Evolutionary conservation across 2,888 invertebrate genomes (phyloP).

Genomic region (Apeira syringaria): DNA sequence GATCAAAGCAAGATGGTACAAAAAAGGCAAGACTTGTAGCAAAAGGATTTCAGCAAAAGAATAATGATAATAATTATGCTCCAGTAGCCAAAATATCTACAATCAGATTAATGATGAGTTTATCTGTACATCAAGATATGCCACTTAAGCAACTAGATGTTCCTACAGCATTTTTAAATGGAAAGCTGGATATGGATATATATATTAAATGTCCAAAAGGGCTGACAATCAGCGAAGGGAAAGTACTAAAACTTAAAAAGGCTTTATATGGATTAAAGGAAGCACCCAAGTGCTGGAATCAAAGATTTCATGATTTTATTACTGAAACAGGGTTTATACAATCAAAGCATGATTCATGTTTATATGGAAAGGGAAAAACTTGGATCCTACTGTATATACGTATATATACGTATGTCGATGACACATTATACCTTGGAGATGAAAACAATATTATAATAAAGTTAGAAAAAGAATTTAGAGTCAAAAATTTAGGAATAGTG

Average conservation of each 20-base stretch:
- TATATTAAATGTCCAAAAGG: neutral
- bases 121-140: too few relatives aligned
- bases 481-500: neutral
- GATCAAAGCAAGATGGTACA: too few relatives aligned
- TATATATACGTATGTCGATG: conserved; percentile 4
- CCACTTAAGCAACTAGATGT: neutral
- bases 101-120: too few relatives aligned
- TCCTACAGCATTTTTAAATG: neutral
- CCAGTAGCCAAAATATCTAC: too few relatives aligned
- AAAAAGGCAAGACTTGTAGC: too few relatives aligned
- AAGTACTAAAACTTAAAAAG: neutral
- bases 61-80: too few relatives aligned
- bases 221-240: neutral
- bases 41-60: too few relatives aligned
- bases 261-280: too few relatives aligned
- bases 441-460: neutral
- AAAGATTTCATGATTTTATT: neutral
- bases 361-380: neutral
- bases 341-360: neutral
- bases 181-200: neutral
- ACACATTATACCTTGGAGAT: neutral
- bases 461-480: neutral
- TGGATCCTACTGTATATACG: too few relatives aligned
- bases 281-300: neutral
- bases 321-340: neutral